Evolutionary conservation across 2,113 vertebrate genomes (phyloP).

Genomic region (Leptobrachium leishanense): DNA sequence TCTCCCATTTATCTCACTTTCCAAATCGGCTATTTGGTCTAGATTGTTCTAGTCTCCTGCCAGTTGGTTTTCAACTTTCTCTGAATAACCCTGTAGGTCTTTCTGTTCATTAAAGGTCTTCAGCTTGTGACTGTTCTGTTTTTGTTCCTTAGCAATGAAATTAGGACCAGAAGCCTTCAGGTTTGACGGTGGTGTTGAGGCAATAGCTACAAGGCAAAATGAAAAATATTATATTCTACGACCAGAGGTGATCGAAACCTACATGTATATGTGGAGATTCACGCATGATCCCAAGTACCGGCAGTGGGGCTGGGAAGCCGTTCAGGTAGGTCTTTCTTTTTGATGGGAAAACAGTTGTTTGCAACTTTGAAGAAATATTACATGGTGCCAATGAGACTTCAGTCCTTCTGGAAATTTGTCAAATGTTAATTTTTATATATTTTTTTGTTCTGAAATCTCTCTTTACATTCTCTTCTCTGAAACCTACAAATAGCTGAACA

Average conservation of each 20-base stretch:
- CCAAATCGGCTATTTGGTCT: no score
- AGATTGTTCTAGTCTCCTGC: no score
- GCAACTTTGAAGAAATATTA: no score
- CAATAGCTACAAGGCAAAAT: constrained; percentile 95
- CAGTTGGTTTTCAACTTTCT: no score
- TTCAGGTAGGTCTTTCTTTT: constrained; percentile 73
- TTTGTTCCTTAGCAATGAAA: constrained; percentile 76
- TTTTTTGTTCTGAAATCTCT: background rate
- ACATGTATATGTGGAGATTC: constrained; percentile 98
- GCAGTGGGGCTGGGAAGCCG: constrained; percentile 97
- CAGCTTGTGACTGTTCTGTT: constrained; percentile 6
- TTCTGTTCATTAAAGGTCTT: background rate
- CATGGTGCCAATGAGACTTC: no score
- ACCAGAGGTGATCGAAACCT: constrained; percentile 95
- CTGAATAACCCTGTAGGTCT: no score
- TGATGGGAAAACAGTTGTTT: no score
- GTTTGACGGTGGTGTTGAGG: constrained; percentile 95
- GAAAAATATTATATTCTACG: constrained; percentile 97
- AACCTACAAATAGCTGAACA: background rate
- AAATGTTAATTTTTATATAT: background rate
- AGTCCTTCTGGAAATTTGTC: no score
- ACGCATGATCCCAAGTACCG: constrained; percentile 96
- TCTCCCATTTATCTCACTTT: no score
- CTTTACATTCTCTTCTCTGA: background rate
- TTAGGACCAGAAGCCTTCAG: constrained; percentile 95